phyloP scores from a whole-genome alignment of 1,140 invertebrate genomes.

The Stratiolaelaps scimitus region DNA sequence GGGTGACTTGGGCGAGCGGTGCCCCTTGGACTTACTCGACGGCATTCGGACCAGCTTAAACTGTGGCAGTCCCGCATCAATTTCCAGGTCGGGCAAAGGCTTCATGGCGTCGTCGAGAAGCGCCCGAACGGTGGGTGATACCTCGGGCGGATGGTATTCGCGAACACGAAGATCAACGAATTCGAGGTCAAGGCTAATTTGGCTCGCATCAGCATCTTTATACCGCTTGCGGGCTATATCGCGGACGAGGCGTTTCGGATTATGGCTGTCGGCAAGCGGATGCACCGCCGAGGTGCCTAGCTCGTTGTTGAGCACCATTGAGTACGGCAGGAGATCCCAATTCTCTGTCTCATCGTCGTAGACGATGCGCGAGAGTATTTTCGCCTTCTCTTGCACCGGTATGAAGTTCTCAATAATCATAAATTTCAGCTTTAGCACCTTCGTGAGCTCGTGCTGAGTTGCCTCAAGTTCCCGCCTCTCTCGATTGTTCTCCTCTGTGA shows the following conservation, averaged over 20 bases:
- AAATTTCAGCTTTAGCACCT: conserved; percentile 49
- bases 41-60: conserved; percentile 19
- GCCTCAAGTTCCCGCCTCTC: conserved; percentile 66
- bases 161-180: conserved; percentile 1
- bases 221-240: conserved; percentile 16
- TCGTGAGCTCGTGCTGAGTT: conserved; percentile 62
- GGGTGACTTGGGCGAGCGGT: conserved; percentile 7
- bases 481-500: conserved; percentile 64
- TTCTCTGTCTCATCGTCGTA: conserved; percentile 73
- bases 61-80: conserved; percentile 9
- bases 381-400: conserved; percentile 70
- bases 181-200: not conserved
- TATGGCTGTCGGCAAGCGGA: conserved; percentile 8
- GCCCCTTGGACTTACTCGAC: conserved; percentile 19
- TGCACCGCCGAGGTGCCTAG: conserved; percentile 27
- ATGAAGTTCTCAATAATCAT: conserved; percentile 82
- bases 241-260: not conserved
- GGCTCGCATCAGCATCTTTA: not conserved
- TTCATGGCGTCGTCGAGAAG: conserved; percentile 13
- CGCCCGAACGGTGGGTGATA: not conserved
- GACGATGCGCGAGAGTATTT: conserved; percentile 56
- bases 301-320: conserved; percentile 38
- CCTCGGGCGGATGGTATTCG: conserved; percentile 20
- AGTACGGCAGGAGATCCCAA: conserved; percentile 52
- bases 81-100: conserved; percentile 6